Conservation (phyloP, 2,113 vertebrate species). For the Felis chaus region DNA sequence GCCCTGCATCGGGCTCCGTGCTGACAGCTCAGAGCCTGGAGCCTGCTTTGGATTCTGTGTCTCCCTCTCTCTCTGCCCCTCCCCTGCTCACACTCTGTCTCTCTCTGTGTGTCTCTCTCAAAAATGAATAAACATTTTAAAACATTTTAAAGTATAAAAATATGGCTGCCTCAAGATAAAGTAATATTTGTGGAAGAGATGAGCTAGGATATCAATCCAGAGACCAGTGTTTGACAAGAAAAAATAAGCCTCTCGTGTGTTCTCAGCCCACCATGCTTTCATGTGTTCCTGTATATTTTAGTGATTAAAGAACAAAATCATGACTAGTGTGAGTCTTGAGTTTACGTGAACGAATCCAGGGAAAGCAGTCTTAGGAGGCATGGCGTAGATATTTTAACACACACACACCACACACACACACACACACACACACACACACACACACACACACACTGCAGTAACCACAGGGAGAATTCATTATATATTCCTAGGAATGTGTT, state of each 20-base stretch:
- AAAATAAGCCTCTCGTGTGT: not conserved
- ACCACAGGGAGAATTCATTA: conserved; percentile 36
- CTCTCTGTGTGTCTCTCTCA: too few relatives aligned
- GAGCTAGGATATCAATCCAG: conserved; percentile 4
- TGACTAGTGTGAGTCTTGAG: conserved; percentile 33
- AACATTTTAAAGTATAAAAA: not conserved
- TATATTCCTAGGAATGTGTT: conserved; percentile 42
- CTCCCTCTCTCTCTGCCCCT: too few relatives aligned
- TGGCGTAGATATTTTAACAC: conserved; percentile 4
- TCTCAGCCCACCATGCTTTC: not conserved
- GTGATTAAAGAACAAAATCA: conserved; percentile 29
- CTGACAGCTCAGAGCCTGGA: too few relatives aligned
- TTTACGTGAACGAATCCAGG: not conserved
- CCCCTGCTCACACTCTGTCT: too few relatives aligned
- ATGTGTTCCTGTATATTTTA: conserved; percentile 11
- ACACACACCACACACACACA: not conserved
- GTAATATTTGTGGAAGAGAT: conserved; percentile 36
- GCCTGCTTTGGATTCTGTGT: too few relatives aligned
- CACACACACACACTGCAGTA: not conserved
- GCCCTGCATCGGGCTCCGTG: too few relatives aligned
- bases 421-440: not conserved
- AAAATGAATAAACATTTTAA: too few relatives aligned
- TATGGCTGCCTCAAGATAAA: conserved; percentile 41
- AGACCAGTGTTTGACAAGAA: not conserved
- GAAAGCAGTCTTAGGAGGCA: not conserved